Evolutionary conservation across 2,113 vertebrate species (phyloP).

Genomic region (Silurus glanis): DNA sequence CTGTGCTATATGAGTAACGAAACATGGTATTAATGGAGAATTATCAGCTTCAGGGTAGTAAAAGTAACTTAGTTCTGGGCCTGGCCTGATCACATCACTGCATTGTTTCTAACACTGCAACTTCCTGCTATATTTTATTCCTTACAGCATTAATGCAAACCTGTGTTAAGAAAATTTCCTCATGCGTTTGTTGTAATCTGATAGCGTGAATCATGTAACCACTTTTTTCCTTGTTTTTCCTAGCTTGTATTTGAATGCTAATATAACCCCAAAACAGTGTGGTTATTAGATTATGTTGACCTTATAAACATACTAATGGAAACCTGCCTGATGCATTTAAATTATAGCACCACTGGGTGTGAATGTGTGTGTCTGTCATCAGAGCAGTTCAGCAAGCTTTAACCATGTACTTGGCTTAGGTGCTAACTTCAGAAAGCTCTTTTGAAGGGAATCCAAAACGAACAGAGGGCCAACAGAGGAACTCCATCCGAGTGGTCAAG

Average conservation of each 20-base stretch:
- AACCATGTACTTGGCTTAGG: not conserved
- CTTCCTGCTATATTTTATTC: not conserved
- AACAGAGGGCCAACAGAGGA: constrained; percentile 20
- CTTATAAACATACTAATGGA: not conserved
- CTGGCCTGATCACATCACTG: not conserved
- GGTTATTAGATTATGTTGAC: not conserved
- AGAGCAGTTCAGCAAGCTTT: constrained; percentile 7
- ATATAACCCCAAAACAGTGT: not conserved
- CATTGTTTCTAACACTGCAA: not conserved
- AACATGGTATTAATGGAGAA: not conserved
- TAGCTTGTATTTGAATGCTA: not conserved
- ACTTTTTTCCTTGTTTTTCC: not conserved
- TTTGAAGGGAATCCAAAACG: constrained; percentile 6
- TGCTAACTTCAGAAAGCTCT: constrained; percentile 3
- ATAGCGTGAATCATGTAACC: not conserved
- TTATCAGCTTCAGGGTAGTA: not conserved
- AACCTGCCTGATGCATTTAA: not conserved
- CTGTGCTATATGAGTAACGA: not conserved
- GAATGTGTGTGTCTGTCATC: constrained; percentile 1
- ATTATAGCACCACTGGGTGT: not conserved
- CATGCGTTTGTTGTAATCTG: not conserved
- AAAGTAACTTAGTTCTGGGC: not conserved
- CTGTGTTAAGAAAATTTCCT: not conserved
- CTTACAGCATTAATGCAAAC: not conserved
- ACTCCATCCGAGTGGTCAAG: constrained; percentile 38